Evolutionary conservation across 2,797 vertebrate species (phyloP).

Genomic region (Phoxinus dragarum): DNA sequence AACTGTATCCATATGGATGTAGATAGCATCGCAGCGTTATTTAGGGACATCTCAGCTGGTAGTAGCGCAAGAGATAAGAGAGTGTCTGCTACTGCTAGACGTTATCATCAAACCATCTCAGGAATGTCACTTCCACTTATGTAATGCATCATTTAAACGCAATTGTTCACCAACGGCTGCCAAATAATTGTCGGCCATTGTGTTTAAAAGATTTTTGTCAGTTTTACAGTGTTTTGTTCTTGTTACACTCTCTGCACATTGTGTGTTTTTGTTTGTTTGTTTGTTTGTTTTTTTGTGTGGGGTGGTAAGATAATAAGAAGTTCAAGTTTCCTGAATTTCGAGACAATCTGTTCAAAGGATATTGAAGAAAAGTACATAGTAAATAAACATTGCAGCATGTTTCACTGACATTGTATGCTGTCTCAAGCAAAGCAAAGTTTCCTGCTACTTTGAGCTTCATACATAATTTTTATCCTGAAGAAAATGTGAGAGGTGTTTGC

Average conservation of each 20-base stretch:
- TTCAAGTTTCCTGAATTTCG: constrained; percentile 45
- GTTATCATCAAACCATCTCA: constrained; percentile 21
- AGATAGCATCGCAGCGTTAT: background rate
- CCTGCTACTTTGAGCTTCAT: background rate
- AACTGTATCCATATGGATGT: constrained; percentile 22
- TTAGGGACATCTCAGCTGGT: constrained; percentile 7
- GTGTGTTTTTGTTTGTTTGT: constrained; percentile 33
- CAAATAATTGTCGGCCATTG: background rate
- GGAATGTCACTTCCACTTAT: constrained; percentile 8
- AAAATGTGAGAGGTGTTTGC: background rate
- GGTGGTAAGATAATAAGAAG: constrained; percentile 15
- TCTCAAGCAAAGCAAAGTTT: background rate
- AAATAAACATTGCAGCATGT: constrained; percentile 16
- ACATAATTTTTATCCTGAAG: background rate
- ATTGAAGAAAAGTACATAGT: constrained; percentile 16
- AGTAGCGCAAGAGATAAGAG: constrained; percentile 19
- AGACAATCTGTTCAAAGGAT: constrained; percentile 36
- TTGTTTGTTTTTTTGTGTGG: constrained; percentile 32
- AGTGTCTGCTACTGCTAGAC: constrained; percentile 8
- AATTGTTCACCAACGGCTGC: background rate
- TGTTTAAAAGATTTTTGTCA: background rate
- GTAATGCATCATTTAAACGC: background rate
- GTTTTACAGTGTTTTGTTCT: background rate
- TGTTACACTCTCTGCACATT: background rate
- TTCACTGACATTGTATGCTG: background rate